Conservation (phyloP, 2,888 invertebrate species). For the Cerastis rubricosa region DNA sequence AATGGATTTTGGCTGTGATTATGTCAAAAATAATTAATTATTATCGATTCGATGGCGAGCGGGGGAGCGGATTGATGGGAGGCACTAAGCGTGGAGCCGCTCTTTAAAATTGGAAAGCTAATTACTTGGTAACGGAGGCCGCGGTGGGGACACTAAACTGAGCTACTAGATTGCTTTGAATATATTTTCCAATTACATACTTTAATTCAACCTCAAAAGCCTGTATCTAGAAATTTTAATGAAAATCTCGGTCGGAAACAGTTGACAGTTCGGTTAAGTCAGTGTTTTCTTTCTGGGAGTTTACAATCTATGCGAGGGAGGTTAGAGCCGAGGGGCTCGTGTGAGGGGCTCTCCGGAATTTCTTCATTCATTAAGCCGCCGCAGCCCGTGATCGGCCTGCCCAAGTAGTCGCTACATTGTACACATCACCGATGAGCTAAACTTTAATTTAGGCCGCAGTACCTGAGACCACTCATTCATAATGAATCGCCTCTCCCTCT, state of each 20-base stretch:
- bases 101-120: slow-evolving; percentile 89
- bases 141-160: slow-evolving; percentile 77
- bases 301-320: slow-evolving; percentile 82
- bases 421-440: slow-evolving; percentile 83
- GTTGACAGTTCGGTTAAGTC: slow-evolving; percentile 63
- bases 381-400: slow-evolving; percentile 86
- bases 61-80: slow-evolving; percentile 87
- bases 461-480: slow-evolving; percentile 85
- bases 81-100: slow-evolving; percentile 79
- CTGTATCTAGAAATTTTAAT: slow-evolving; percentile 39
- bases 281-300: slow-evolving; percentile 72
- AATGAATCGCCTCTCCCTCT: slow-evolving; percentile 84
- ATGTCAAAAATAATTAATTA: slow-evolving; percentile 94
- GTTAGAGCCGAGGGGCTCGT: slow-evolving; percentile 75
- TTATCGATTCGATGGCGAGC: slow-evolving; percentile 90
- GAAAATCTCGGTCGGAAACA: slow-evolving; percentile 48
- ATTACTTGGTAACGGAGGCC: slow-evolving; percentile 83
- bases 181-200: slow-evolving; percentile 46
- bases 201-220: slow-evolving; percentile 34
- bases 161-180: slow-evolving; percentile 70
- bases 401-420: slow-evolving; percentile 80
- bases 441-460: slow-evolving; percentile 87
- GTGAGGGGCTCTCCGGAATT: slow-evolving; percentile 83
- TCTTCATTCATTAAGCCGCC: slow-evolving; percentile 89
- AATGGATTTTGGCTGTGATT: slow-evolving; percentile 92